Conservation (phyloP, 2,113 vertebrate genomes). For the Cettia cetti region DNA sequence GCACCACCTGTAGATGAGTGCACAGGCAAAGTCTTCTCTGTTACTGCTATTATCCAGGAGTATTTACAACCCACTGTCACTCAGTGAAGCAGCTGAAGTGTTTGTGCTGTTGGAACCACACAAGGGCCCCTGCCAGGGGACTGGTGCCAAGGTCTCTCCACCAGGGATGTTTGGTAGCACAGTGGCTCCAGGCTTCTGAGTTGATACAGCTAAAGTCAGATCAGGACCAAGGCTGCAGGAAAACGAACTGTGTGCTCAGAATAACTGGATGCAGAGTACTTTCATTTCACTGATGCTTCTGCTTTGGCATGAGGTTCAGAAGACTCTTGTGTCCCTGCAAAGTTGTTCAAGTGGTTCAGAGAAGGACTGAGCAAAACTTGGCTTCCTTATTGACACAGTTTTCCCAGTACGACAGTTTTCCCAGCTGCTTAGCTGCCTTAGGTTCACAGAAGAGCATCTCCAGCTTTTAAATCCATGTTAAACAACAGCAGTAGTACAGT, state of each 20-base stretch:
- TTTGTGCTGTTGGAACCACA: neutral
- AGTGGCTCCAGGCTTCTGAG: neutral
- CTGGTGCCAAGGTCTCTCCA: neutral
- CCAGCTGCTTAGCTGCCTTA: neutral
- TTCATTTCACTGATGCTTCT: neutral
- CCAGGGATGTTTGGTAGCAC: neutral
- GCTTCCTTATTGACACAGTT: neutral
- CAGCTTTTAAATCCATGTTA: neutral
- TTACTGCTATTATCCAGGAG: neutral
- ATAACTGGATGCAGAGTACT: neutral
- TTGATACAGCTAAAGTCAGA: neutral
- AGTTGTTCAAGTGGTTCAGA: neutral
- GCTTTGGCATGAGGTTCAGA: neutral
- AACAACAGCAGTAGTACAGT: neutral
- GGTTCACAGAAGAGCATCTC: neutral
- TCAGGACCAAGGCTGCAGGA: neutral
- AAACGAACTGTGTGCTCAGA: accelerated
- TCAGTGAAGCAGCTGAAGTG: neutral
- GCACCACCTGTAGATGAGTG: neutral
- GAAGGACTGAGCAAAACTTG: neutral
- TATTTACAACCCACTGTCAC: neutral
- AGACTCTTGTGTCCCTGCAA: neutral
- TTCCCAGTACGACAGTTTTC: neutral
- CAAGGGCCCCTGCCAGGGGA: neutral
- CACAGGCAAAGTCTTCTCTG: neutral